phyloP scores from a whole-genome alignment of 2,797 vertebrate genomes.

The Lycodopsis pacificus region DNA sequence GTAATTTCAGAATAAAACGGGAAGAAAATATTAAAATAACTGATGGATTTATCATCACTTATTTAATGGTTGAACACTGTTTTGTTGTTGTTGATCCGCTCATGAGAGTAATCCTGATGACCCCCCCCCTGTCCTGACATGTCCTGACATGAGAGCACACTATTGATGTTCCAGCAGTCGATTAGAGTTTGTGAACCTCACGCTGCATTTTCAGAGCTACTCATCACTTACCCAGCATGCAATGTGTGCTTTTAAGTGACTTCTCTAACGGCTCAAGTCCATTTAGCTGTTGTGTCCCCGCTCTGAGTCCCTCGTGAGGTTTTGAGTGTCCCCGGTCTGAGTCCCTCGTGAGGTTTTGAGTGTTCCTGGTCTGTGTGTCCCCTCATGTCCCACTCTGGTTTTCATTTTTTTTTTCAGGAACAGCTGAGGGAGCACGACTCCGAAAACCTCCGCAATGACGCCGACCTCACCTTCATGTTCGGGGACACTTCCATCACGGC shows the following conservation, averaged over 20 bases:
- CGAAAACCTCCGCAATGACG: conserved; percentile 92
- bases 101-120: conserved; percentile 63
- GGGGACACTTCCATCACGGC: conserved; percentile 94
- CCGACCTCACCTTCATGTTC: conserved; percentile 93
- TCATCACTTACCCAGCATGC: conserved; percentile 14
- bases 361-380: neutral
- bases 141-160: conserved; percentile 27
- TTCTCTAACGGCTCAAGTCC: neutral
- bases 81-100: conserved; percentile 42
- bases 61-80: conserved; percentile 36
- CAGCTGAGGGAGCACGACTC: conserved; percentile 92
- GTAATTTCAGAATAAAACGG: too few relatives aligned
- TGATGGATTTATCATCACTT: conserved; percentile 5
- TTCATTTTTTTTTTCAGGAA: conserved; percentile 83
- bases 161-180: conserved; percentile 61
- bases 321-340: neutral
- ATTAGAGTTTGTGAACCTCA: conserved; percentile 46
- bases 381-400: conserved; percentile 54
- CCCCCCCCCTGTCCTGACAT: conserved; percentile 6
- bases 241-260: conserved; percentile 16
- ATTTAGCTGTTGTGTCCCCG: too few relatives aligned
- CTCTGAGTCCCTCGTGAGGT: too few relatives aligned
- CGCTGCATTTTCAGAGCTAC: conserved; percentile 21
- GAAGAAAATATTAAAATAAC: neutral
- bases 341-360: neutral